These are phyloP conservation scores for Epirrhoe tristata DNA, from an alignment of 2,888 invertebrate species.

Conservation along the genomic window DNA sequence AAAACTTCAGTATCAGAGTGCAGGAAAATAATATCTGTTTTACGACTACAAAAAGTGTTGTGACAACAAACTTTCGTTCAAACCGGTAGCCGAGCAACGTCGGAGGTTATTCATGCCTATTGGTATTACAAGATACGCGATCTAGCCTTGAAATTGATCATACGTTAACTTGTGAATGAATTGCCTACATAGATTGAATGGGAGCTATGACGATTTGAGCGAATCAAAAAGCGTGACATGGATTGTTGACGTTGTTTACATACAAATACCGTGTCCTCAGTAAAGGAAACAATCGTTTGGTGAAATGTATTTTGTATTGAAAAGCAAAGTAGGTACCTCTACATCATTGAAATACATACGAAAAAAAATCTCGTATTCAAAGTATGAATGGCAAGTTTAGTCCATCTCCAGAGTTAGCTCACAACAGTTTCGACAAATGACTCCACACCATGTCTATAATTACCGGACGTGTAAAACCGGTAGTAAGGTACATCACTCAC, in stretches of 20 bases:
- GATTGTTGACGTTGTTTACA: slow-evolving; percentile 43
- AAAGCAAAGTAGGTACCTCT: slow-evolving; percentile 5
- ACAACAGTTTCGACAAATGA: slow-evolving; percentile 65
- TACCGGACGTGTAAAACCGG: slow-evolving; percentile 80
- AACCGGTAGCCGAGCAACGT: slow-evolving; percentile 75
- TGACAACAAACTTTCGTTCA: slow-evolving; percentile 64
- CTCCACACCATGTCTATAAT: slow-evolving; percentile 68
- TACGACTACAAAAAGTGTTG: slow-evolving; percentile 64
- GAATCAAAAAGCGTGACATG: slow-evolving; percentile 56
- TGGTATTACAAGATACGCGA: slow-evolving; percentile 55
- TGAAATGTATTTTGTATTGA: slow-evolving; percentile 21
- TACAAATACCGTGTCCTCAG: slow-evolving; percentile 38
- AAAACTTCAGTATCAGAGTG: slow-evolving; percentile 56
- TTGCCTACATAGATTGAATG: slow-evolving; percentile 64
- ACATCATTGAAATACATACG: too few species aligned
- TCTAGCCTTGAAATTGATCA: slow-evolving; percentile 65
- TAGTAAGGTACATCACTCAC: slow-evolving; percentile 75
- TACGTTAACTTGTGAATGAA: slow-evolving; percentile 67
- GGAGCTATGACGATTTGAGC: slow-evolving; percentile 55
- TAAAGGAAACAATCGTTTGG: slow-evolving; percentile 23
- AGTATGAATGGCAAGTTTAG: slow-evolving; percentile 16
- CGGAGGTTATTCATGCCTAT: slow-evolving; percentile 54
- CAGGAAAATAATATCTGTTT: slow-evolving; percentile 61
- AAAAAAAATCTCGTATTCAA: background rate
- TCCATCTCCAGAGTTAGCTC: slow-evolving; percentile 32